Base-by-base conservation (phyloP, 2,113 vertebrate genomes). In the Phaethon lepturus region DNA sequence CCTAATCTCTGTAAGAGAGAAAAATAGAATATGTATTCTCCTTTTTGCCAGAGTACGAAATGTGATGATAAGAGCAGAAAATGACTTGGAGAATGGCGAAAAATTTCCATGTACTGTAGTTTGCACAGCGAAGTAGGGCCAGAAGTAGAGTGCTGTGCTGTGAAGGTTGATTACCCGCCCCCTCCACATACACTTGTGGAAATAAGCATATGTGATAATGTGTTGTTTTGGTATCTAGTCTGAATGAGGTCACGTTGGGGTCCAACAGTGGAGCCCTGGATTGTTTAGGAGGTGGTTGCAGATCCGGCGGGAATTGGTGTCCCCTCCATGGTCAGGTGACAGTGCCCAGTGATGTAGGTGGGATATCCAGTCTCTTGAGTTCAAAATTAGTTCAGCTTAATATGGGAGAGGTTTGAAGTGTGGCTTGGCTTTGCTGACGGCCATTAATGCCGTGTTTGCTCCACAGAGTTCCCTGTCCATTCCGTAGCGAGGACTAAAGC, bases 351-450 rank as follows among this genome's bases (percentile, higher is more conserved):
- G 80, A 58, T 91, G 67, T 73, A 93, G 69, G 84, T 91, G 81
- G 38, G 77, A 69, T 94, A 95, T 94, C 63, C 94, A 81, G 79
- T 97, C 89, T 87, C 89, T 89, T 55, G 49, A 88, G 77, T 93
- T 95, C 80, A 87, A 94, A 95, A 95, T 96, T 83, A 93, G 91
- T 93, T 88, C 79, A 71, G 7, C 69, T 77, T 74, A 59, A 44
- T 73, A 76, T 29, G 45, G 74, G 67, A 85, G 55, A 79, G 42
- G 66, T 87, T 81, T 50, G 55, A 89, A 82, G 74, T 40, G 66
- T 69, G 45, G 29, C 31, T 91, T 92, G 66, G 47, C 83, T 92
- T 89, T 94, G 58, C 81, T 90, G 62, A 64, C 0, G 0, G 35
- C 29, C 40, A 5, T 52, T 72, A 75, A 45, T 87, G 69, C 47